Evolutionary conservation across 2,113 vertebrate species (phyloP).

Genomic region (Ondatra zibethicus): DNA sequence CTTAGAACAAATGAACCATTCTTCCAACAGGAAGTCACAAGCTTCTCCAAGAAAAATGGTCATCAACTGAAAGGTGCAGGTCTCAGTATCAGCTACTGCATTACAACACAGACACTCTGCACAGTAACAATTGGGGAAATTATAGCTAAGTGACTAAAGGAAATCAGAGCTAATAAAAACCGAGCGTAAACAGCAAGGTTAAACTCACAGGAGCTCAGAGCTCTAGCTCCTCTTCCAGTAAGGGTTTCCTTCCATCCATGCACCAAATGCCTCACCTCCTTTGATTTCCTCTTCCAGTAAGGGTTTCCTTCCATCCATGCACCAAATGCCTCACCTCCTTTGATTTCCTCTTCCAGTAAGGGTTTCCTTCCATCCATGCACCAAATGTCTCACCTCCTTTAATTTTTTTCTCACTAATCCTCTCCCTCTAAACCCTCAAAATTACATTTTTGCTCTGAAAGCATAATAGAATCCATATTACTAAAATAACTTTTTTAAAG

Average conservation of each 20-base stretch:
- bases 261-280: background rate
- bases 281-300: no score
- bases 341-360: background rate
- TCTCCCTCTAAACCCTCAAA: background rate
- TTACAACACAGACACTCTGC: background rate
- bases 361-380: background rate
- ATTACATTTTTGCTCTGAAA: conserved; percentile 39
- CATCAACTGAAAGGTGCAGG: background rate
- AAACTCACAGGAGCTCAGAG: background rate
- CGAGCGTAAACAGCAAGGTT: background rate
- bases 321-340: background rate
- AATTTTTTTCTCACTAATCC: background rate
- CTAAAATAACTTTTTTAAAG: conserved; percentile 37
- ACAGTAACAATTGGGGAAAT: conserved; percentile 7
- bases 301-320: background rate
- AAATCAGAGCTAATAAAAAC: background rate
- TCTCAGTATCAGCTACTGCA: background rate
- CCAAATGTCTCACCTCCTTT: background rate
- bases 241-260: background rate
- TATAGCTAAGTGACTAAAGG: background rate
- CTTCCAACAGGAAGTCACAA: background rate
- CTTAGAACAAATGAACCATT: background rate
- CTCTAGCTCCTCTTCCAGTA: background rate
- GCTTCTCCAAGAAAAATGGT: conserved; percentile 16
- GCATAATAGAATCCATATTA: background rate